Conservation (phyloP, 2,797 vertebrate genomes). For the Channallabes apus region DNA sequence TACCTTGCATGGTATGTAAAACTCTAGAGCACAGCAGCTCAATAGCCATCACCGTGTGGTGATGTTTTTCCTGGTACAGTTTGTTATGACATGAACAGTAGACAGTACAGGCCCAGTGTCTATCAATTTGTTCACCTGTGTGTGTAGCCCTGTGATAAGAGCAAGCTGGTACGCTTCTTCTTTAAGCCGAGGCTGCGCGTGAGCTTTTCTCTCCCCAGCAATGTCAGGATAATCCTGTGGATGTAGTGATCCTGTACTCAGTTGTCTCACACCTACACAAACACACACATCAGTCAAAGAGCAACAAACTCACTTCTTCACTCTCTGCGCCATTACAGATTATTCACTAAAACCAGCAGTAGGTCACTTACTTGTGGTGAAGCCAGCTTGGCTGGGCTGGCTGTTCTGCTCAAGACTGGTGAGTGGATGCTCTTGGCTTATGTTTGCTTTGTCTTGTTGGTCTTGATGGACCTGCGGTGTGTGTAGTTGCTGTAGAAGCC, state of each 20-base stretch:
- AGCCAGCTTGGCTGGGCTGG: slow-evolving; percentile 44
- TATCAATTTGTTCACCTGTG: slow-evolving; percentile 76
- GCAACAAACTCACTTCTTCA: not conserved
- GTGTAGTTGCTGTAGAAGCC: slow-evolving; percentile 60
- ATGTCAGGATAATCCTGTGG: slow-evolving; percentile 71
- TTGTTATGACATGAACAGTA: not conserved
- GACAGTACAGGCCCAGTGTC: too few relatives aligned
- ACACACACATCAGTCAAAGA: not conserved
- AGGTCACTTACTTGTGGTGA: slow-evolving; percentile 56
- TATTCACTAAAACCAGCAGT: not conserved
- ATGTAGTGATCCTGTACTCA: slow-evolving; percentile 64
- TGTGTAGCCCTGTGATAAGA: slow-evolving; percentile 74
- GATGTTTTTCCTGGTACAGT: not conserved
- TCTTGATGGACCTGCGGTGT: slow-evolving; percentile 6
- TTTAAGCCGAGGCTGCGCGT: slow-evolving; percentile 55
- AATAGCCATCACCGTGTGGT: not conserved
- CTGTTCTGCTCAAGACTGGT: slow-evolving; percentile 45
- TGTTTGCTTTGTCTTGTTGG: slow-evolving; percentile 21
- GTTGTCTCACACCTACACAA: slow-evolving; percentile 60
- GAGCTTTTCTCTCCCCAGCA: slow-evolving; percentile 70
- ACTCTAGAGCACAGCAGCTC: not conserved
- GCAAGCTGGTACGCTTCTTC: slow-evolving; percentile 72
- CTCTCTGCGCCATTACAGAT: not conserved
- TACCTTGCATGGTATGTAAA: not conserved
- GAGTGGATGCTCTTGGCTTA: slow-evolving; percentile 8